phyloP scores from a whole-genome alignment of 2,113 vertebrate species.

The Gobio gobio region DNA sequence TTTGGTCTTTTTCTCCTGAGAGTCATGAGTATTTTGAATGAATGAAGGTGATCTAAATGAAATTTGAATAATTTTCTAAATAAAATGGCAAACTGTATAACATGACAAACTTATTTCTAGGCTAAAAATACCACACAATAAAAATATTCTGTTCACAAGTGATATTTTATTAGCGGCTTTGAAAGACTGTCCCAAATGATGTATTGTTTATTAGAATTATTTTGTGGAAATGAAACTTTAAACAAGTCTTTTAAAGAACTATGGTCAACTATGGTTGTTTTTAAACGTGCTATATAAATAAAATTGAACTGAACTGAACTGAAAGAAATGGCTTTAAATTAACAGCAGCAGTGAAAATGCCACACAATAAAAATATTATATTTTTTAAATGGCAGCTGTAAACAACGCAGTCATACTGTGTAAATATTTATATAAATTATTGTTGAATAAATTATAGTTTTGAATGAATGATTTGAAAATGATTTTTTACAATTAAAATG shows the following conservation, averaged over 20 bases:
- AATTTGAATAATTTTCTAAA: no score
- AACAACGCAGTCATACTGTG: background rate
- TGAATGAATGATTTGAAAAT: background rate
- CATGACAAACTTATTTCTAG: no score
- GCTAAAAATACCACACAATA: background rate
- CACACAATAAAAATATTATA: background rate
- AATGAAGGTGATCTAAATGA: background rate
- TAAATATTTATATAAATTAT: background rate
- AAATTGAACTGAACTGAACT: no score
- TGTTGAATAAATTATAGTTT: background rate
- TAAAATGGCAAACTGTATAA: no score
- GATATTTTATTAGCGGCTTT: background rate
- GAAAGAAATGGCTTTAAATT: no score
- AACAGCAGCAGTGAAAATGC: background rate
- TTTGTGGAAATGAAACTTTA: no score
- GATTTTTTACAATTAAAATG: background rate
- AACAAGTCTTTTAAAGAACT: no score
- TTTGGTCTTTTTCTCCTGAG: background rate
- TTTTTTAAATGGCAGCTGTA: background rate
- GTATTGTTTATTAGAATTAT: no score
- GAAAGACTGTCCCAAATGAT: background rate
- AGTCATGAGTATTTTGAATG: background rate
- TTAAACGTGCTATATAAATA: no score
- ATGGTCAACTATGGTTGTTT: no score
- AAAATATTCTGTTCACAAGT: background rate